Evolutionary conservation across 2,888 invertebrate genomes (phyloP).

Genomic region (Margaritifera margaritifera): DNA sequence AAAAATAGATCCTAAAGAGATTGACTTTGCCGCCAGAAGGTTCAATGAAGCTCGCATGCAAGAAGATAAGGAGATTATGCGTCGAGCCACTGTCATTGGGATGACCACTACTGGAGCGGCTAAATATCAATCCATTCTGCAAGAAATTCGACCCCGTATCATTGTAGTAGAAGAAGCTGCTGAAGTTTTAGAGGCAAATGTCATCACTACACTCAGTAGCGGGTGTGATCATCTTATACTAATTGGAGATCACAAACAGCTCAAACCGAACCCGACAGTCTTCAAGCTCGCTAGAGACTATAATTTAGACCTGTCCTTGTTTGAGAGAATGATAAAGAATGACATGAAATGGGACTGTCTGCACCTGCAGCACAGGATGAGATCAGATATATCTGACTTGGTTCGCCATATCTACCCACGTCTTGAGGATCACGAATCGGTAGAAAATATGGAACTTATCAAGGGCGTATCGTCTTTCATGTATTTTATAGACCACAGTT

Average conservation of each 20-base stretch:
- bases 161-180: constrained; percentile 88
- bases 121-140: constrained; percentile 57
- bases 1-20: constrained; percentile 44
- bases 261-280: constrained; percentile 82
- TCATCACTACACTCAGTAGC: constrained; percentile 83
- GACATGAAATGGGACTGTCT: constrained; percentile 78
- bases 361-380: constrained; percentile 77
- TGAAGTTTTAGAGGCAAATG: constrained; percentile 88
- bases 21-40: constrained; percentile 41
- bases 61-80: constrained; percentile 61
- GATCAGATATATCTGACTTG: constrained; percentile 66
- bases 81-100: constrained; percentile 60
- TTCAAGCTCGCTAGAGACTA: constrained; percentile 80
- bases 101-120: constrained; percentile 72
- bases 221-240: constrained; percentile 87
- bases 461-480: constrained; percentile 55
- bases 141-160: constrained; percentile 68
- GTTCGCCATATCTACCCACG: constrained; percentile 51
- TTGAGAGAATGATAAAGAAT: constrained; percentile 85
- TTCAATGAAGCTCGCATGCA: constrained; percentile 48
- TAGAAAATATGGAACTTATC: constrained; percentile 44
- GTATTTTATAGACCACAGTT: constrained; percentile 61
- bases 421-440: constrained; percentile 52
- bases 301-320: constrained; percentile 84
- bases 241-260: constrained; percentile 88